Base-by-base conservation (phyloP, 2,888 invertebrate genomes). In the Melieria picta region DNA sequence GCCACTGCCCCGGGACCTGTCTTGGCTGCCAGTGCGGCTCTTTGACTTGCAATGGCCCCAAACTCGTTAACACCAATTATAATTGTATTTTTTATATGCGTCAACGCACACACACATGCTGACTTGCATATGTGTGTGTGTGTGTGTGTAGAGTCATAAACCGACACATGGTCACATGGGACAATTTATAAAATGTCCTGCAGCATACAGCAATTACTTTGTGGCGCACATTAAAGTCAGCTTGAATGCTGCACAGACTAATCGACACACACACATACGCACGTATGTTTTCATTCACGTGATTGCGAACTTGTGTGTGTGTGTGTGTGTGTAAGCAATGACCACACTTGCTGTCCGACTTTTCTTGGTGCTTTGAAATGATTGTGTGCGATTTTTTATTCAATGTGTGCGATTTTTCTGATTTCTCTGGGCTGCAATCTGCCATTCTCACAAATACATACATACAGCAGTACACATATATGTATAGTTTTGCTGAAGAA, bases 141-240 rank as follows among this genome's bases (percentile, higher is more conserved):
- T 47, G 42, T 5, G 47, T 65, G 42, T 65, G 55, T 43, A 11
- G 10, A 2, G 10, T 16, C 60, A 45, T 42, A 30, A 11, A 47
- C 11, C 16, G 52, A 47, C 64, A 52, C 55, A 64, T 13, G 52
- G 13, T 46, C 56, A 65, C 48, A 11, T 46, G 63, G 63, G 47
- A n/a, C 48, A 63, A 52, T 13, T 63, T 63, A 48, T 47, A 47
- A 63, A 63, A 63, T 63, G 63, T 47, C 52, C 64, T 16, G 11
- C 64, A 52, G 64, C 64, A 64, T 52, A 42, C 30, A 64, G 64
- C 52, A 52, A 50, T 52, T 64, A 64, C 48, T 64, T 61, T 47
- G 63, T 30, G 63, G 63, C 13, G 2, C 46, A 47, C 62, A 62
- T 62, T 62, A 46, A 62, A 62, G 62, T 63, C 63, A 47, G n/a